Base-by-base conservation (phyloP, 37 sponge, comb jelly and placozoan genomes). In the Diacarnus erythraeanus region DNA sequence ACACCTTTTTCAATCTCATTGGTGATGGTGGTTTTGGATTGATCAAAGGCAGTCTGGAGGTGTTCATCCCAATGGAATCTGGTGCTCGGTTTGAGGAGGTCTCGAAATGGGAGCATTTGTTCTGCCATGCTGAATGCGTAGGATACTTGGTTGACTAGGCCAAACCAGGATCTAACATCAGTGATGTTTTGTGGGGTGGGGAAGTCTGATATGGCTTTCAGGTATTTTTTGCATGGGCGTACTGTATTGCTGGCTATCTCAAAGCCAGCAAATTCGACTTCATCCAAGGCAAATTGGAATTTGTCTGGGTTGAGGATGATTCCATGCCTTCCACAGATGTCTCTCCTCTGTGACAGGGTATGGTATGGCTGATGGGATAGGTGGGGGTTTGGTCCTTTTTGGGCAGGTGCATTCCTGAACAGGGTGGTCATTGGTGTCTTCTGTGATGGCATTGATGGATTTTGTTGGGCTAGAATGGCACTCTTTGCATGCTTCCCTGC, bases 41-140 rank as follows among this genome's bases (percentile, higher is more conserved):
- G 6, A 5, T 84, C 71, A 37, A 83, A 83, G 23, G 69, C 66
- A 17, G 42, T 51, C 51, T 83, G 71, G 31, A 83, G 76, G 10
- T 31, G 21, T 1, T 75, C 76, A 22, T 73, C 56, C 66, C 35
- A 31, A 35, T 65, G 35, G 31, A 31, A 31, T 30, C 2, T 65
- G 31, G 15, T 65, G 34, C 9, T 31, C 17, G 66, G 31, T 5
- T 65, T 65, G 66, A 65, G 66, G 2, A 65, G 66, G 2, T 65
- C 66, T 65, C 66, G 31, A 30, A 65, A 65, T 17, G 66, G 66
- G 9, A 65, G 66, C 66, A 65, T 47, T 47, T 47, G 51, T 12
- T 81, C 73, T n/a, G 82, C 64, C 82, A 83, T 83, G 69, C 83
- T 83, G 83, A 83, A 83, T 34, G 83, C 76, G 30, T 83, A 83